Conservation (phyloP, 2,797 vertebrate species). For the Poecile montanus region DNA sequence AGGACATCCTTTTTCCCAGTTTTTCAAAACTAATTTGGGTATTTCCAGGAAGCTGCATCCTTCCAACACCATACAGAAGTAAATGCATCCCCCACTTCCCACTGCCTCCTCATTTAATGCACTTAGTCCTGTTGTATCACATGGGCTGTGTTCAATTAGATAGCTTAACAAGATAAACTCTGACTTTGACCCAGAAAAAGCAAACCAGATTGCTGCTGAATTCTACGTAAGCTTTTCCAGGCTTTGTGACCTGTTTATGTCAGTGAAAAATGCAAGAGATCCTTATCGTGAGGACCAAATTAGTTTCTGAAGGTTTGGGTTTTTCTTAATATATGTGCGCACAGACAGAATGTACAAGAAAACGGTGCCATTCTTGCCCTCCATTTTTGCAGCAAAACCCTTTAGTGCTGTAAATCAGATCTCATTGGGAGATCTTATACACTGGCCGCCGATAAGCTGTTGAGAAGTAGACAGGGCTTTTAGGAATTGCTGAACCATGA, state of each 20-base stretch:
- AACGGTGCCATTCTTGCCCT: slow-evolving; percentile 34
- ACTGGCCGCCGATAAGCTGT: slow-evolving; percentile 74
- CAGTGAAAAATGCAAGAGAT: slow-evolving; percentile 69
- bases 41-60: neutral
- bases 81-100: neutral
- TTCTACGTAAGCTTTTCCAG: slow-evolving; percentile 52
- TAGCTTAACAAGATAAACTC: slow-evolving; percentile 78
- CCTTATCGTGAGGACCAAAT: slow-evolving; percentile 56
- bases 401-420: slow-evolving; percentile 76
- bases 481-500: slow-evolving; percentile 81
- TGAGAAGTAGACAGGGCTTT: slow-evolving; percentile 79
- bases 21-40: neutral
- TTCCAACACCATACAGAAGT: neutral
- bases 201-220: slow-evolving; percentile 60
- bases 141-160: slow-evolving; percentile 76
- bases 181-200: slow-evolving; percentile 77
- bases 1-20: neutral
- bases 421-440: slow-evolving; percentile 74
- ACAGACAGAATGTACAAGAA: slow-evolving; percentile 35
- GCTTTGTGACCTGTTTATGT: slow-evolving; percentile 74
- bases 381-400: slow-evolving; percentile 66
- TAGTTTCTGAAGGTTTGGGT: slow-evolving; percentile 50
- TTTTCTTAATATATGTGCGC: neutral
- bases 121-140: slow-evolving; percentile 62
- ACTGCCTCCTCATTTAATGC: slow-evolving; percentile 56